Evolutionary conservation across 2,113 vertebrate genomes (phyloP).

Genomic region (Cebidichthys violaceus): DNA sequence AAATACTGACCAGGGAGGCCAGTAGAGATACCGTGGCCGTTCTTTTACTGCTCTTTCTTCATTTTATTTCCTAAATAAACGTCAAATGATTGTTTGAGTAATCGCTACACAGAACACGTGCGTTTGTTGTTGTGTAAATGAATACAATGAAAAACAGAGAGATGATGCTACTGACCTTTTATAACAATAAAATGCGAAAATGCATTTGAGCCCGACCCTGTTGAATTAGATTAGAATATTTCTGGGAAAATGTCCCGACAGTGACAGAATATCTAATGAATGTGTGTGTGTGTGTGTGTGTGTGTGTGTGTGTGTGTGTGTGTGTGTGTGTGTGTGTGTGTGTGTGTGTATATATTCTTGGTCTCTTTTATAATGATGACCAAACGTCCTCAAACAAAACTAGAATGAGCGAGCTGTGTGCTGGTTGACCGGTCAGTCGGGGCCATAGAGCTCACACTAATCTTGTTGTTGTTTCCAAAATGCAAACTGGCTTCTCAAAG

Average conservation of each 20-base stretch:
- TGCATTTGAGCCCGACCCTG: background rate
- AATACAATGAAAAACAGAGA: background rate
- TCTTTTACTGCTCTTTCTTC: background rate
- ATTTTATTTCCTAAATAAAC: background rate
- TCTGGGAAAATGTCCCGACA: too few species aligned
- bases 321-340: too few species aligned
- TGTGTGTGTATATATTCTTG: background rate
- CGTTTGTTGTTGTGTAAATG: background rate
- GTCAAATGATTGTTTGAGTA: background rate
- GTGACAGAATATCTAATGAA: background rate
- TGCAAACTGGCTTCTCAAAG: constrained; percentile 54
- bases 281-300: too few species aligned
- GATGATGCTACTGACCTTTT: background rate
- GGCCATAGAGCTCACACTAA: constrained; percentile 55
- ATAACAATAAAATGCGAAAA: background rate
- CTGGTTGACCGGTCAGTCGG: constrained; percentile 1
- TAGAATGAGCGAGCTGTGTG: constrained; percentile 13
- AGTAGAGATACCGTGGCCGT: background rate
- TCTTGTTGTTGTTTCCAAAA: constrained; percentile 61
- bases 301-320: too few species aligned
- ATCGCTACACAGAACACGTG: background rate
- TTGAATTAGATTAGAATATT: constrained; percentile 18
- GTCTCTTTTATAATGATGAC: constrained; percentile 19
- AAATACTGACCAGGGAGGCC: constrained; percentile 12
- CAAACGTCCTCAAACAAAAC: constrained; percentile 57